A percentile compares a stretch with the other conserved stretches of the same genome.
Conservation (phyloP, 2,888 invertebrate genomes). For the Parnassius orleans region DNA sequence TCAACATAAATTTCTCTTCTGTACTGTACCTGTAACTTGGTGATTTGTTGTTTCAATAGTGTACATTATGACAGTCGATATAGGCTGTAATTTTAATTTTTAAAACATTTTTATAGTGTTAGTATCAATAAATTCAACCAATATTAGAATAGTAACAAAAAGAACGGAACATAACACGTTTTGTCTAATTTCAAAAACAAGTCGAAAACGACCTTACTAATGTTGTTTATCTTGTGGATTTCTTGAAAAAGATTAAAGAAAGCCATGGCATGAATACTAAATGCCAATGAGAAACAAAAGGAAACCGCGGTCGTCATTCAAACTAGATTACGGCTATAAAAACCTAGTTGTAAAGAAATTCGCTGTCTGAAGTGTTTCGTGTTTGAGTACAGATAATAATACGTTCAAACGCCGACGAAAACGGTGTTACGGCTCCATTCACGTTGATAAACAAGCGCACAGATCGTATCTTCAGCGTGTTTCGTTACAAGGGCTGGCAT, state of each 20-base stretch:
- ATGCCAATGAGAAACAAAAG: conserved; percentile 15
- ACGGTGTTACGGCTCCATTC: conserved; percentile 14
- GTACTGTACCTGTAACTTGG: too few species aligned
- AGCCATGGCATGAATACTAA: conserved; percentile 23
- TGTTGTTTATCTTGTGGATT: conserved; percentile 19
- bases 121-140: too few species aligned
- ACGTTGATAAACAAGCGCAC: conserved; percentile 13
- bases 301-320: conserved; percentile 19
- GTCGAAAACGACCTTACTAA: conserved; percentile 14
- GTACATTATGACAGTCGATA: too few species aligned
- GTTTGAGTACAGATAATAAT: conserved; percentile 11
- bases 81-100: too few species aligned
- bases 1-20: too few species aligned
- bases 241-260: conserved; percentile 24
- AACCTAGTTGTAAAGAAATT: conserved; percentile 8
- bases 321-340: conserved; percentile 13
- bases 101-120: too few species aligned
- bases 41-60: too few species aligned
- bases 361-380: conserved; percentile 11
- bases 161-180: too few species aligned
- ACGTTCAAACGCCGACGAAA: conserved; percentile 16
- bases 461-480: conserved; percentile 13
- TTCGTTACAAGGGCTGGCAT: conserved; percentile 10
- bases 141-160: too few species aligned
- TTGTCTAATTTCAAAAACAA: background rate